Evolutionary conservation across 2,113 vertebrate genomes (phyloP), one percentile per base, ranked within the genome.

Genomic region (Copsychus sechellarum): DNA sequence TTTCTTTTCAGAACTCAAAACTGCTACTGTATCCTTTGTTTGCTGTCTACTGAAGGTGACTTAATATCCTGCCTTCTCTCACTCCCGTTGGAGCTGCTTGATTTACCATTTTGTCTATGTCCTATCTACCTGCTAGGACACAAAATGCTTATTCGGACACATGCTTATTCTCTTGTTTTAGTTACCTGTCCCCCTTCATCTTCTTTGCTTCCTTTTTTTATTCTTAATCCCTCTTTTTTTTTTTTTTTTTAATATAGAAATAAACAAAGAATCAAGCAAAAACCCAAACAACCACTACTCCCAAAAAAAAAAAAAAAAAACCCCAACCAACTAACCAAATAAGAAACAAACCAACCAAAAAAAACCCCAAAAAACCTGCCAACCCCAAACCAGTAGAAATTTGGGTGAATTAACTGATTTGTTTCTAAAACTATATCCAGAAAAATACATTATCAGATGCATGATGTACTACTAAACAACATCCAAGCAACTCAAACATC

Each of bases 321-420:
- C 3, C 12, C 24, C 5, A 71, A 10, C 7, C 14, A 42, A 14
- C 14, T 21, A 58, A 17, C 1, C 2, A 17, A 40, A 19, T 19
- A 28, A 34, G 33, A 51, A 34, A 4, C 4, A 54, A 65, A 29
- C 11, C 0, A 26, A 40, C 7, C 18, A 23, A 19, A 38, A 50
- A 29, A 6, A 40, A n/a, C n/a, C 25, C 14, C 47, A 23, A 19
- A 2, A 31, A 60, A 70, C n/a, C 14, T 38, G 18, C 12, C 57
- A 48, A 40, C 28, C 3, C 7, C 15, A 74, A 62, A 45, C 0
- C 10, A 28, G 6, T 22, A 45, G 25, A 51, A 86, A 71, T 28
- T 28, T 14, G 3, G 14, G 6, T 0, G 0, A 15, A 10, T 19
- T 51, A 73, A 26, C 4, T 45, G 9, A 2, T 58, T 45, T 64